A percentile compares a stretch with the other conserved stretches of the same genome.
phyloP scores from a whole-genome alignment of 2,888 invertebrate species.

The Dolomedes plantarius region DNA sequence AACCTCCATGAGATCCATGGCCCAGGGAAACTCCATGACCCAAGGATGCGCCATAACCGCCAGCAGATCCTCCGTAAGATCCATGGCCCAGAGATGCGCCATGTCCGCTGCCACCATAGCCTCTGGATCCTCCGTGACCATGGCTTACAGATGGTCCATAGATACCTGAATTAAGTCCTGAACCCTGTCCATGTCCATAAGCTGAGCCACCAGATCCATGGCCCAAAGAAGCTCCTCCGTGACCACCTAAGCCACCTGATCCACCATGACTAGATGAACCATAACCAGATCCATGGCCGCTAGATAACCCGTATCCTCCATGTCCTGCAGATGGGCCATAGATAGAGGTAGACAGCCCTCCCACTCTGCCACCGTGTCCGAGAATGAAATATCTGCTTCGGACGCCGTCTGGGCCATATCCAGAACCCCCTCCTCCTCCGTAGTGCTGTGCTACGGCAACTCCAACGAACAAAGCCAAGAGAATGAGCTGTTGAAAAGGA shows the following conservation, averaged over 20 bases:
- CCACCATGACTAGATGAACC: background rate
- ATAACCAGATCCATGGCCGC: background rate
- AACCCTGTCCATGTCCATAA: background rate
- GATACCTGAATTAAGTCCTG: background rate
- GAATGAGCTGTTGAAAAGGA: background rate
- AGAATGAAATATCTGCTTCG: conserved; percentile 59
- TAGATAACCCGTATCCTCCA: conserved; percentile 22
- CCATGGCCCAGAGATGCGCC: background rate
- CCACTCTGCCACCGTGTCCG: conserved; percentile 47
- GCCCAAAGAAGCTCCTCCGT: background rate
- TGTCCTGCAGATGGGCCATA: conserved; percentile 39
- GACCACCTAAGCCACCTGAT: background rate
- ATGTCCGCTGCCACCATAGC: conserved; percentile 8
- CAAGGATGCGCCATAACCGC: background rate
- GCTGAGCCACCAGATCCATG: background rate
- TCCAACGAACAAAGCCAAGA: conserved; percentile 33
- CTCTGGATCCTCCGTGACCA: background rate
- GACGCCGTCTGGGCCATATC: conserved; percentile 53
- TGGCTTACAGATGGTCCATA: background rate
- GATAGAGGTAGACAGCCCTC: conserved; percentile 27
- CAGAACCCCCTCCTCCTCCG: conserved; percentile 22
- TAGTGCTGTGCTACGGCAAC: conserved; percentile 41
- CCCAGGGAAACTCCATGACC: background rate
- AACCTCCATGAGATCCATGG: background rate
- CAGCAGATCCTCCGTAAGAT: background rate